Evolutionary conservation across 30 jellyfish, hydroid and myxozoan genomes (phyloP).

Genomic region (Aurelia sp.): DNA sequence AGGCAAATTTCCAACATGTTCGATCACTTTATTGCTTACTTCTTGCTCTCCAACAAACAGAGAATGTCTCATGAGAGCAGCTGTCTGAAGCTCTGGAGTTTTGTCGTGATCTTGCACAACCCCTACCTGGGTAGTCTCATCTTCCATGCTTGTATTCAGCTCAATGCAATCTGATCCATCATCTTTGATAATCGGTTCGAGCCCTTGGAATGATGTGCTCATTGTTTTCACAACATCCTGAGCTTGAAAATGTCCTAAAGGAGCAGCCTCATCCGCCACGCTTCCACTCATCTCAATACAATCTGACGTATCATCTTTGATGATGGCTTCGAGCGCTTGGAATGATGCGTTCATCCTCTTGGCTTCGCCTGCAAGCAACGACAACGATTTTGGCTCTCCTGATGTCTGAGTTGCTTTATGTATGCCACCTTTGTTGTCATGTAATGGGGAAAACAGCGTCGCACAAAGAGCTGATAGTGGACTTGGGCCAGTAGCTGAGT

Average conservation of each 20-base stretch:
- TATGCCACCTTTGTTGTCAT: constrained; percentile 37
- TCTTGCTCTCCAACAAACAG: no score
- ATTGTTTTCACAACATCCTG: background rate
- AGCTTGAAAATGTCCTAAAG: background rate
- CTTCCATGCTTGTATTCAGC: no score
- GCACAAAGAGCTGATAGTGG: constrained; percentile 85
- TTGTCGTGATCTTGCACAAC: no score
- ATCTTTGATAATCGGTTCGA: no score
- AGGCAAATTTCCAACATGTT: no score
- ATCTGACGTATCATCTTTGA: constrained; percentile 6
- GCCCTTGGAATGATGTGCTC: background rate
- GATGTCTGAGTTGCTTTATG: constrained; percentile 74
- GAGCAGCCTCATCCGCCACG: no score
- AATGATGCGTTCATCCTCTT: background rate
- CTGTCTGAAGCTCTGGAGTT: no score
- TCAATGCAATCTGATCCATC: no score
- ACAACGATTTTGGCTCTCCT: constrained; percentile 59
- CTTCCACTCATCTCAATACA: no score
- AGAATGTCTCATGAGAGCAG: no score
- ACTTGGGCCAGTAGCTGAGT: constrained; percentile 66
- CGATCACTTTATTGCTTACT: no score
- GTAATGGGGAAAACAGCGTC: constrained; percentile 75
- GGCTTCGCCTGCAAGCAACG: constrained; percentile 33
- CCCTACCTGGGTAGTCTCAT: no score
- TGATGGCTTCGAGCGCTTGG: constrained; percentile 6